These are phyloP conservation scores for Otolemur crassicaudatus DNA, from an alignment of 2,797 vertebrate genomes.

Conservation along the genomic window DNA sequence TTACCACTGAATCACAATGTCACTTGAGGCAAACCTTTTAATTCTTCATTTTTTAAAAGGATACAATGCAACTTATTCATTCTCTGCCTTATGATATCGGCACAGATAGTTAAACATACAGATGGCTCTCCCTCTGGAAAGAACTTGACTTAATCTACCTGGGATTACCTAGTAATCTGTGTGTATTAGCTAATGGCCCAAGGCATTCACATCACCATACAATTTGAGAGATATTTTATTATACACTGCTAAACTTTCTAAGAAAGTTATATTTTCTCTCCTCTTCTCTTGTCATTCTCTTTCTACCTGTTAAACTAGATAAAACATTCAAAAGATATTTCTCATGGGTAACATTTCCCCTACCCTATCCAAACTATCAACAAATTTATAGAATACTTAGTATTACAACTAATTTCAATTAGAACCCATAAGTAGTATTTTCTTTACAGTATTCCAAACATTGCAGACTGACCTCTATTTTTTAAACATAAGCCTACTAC, in stretches of 20 bases:
- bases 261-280: not conserved
- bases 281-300: not conserved
- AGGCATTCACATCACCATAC: not conserved
- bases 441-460: constrained; percentile 24
- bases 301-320: not conserved
- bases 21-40: not conserved
- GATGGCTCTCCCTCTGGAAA: not conserved
- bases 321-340: constrained; percentile 22
- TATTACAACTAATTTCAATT: not conserved
- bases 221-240: not conserved
- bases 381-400: not conserved
- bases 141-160: not conserved
- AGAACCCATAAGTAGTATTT: not conserved
- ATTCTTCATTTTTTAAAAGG: not conserved
- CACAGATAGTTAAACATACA: not conserved
- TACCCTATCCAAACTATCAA: not conserved
- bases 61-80: not conserved
- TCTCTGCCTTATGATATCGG: not conserved
- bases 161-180: not conserved
- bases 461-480: not conserved
- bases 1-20: not conserved
- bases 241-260: not conserved
- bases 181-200: not conserved
- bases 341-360: not conserved
- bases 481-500: not conserved